phyloP scores from a whole-genome alignment of 1,140 invertebrate genomes.

The Danaus melanippus region DNA sequence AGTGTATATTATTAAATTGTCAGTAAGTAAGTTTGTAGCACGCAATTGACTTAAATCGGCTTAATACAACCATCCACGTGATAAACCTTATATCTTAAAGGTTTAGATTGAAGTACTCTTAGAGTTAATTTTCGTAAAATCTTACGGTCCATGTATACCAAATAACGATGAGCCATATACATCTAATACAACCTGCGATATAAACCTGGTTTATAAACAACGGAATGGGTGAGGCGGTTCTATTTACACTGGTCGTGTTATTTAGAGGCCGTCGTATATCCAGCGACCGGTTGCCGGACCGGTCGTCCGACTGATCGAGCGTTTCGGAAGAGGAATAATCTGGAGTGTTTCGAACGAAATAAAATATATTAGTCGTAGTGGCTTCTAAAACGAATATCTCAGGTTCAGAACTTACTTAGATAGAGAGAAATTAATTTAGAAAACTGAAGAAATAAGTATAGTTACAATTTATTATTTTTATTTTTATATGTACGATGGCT shows the following conservation, averaged over 20 bases:
- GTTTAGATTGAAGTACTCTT: constrained; percentile 56
- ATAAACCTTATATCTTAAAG: constrained; percentile 50
- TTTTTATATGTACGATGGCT: too few relatives aligned
- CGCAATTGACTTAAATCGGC: constrained; percentile 22
- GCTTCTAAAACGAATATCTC: constrained; percentile 37
- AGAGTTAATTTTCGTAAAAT: constrained; percentile 65
- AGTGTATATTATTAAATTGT: too few relatives aligned
- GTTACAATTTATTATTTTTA: too few relatives aligned
- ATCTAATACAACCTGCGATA: constrained; percentile 21
- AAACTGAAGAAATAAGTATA: too few relatives aligned
- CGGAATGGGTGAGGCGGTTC: constrained; percentile 28
- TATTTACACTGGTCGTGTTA: constrained; percentile 29
- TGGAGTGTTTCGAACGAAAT: constrained; percentile 49
- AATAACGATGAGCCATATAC: constrained; percentile 19
- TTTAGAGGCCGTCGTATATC: constrained; percentile 25
- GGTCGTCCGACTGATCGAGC: constrained; percentile 30
- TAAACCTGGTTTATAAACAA: constrained; percentile 10
- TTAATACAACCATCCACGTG: constrained; percentile 39
- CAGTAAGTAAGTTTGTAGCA: not conserved
- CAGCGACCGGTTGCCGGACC: constrained; percentile 23
- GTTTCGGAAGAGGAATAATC: constrained; percentile 39
- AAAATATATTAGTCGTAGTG: constrained; percentile 46
- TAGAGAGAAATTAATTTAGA: too few relatives aligned
- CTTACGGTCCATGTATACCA: constrained; percentile 34
- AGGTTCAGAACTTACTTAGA: too few relatives aligned